phyloP scores from a whole-genome alignment of 1,140 invertebrate species.

The Oedothorax gibbosus region DNA sequence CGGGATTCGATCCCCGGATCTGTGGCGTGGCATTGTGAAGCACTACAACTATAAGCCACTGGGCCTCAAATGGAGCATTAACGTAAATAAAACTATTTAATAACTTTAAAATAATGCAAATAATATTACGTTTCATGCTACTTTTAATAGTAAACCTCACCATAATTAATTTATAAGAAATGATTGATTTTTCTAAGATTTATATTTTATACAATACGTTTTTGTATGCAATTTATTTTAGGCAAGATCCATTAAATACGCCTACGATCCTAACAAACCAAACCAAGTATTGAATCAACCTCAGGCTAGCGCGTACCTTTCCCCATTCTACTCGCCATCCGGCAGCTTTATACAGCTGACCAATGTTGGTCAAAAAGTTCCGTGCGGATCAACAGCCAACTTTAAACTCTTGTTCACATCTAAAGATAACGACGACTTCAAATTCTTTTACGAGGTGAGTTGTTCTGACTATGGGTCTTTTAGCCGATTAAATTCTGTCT shows the following conservation, averaged over 20 bases:
- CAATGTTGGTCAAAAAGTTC: constrained; percentile 48
- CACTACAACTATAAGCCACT: no score
- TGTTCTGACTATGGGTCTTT: neutral
- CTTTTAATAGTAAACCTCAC: no score
- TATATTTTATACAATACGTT: no score
- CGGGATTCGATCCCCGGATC: no score
- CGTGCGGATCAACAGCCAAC: constrained; percentile 64
- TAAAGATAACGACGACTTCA: constrained; percentile 62
- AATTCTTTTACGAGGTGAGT: constrained; percentile 66
- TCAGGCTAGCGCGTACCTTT: neutral
- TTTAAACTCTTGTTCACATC: constrained; percentile 66
- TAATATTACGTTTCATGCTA: no score
- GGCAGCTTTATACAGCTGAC: constrained; percentile 67
- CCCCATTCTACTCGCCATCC: constrained; percentile 67
- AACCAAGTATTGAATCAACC: neutral
- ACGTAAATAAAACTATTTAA: no score
- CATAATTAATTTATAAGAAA: no score
- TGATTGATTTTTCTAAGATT: no score
- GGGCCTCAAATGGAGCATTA: no score
- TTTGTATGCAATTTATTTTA: neutral
- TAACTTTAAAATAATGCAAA: no score
- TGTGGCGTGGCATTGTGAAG: no score
- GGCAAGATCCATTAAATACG: constrained; percentile 48
- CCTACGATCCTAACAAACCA: neutral
- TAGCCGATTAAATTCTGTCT: no score